phyloP scores from a whole-genome alignment of 2,888 invertebrate genomes.

The Belgica antarctica region DNA sequence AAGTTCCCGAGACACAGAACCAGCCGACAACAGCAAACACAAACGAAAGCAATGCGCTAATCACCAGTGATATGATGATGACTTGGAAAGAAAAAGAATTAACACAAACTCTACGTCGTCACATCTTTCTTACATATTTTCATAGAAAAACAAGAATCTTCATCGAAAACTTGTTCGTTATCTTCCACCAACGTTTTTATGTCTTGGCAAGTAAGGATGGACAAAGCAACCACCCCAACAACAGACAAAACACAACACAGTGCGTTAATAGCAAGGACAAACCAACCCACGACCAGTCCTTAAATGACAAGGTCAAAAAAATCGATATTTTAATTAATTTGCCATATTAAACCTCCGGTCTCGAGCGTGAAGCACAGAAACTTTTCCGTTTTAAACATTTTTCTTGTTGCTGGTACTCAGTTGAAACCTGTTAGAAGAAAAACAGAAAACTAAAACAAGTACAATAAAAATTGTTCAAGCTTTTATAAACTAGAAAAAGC shows the following conservation, averaged over 20 bases:
- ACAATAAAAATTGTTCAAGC: no score
- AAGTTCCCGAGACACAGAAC: not conserved
- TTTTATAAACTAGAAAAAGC: no score
- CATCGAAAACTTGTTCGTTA: no score
- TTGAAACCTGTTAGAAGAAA: no score
- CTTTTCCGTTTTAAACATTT: not conserved
- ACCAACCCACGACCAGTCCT: not conserved
- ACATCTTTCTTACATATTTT: not conserved
- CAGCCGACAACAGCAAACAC: not conserved
- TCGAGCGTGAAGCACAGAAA: not conserved
- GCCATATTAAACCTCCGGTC: slow-evolving; percentile 3
- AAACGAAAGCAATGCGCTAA: not conserved
- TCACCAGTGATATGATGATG: not conserved
- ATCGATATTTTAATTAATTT: no score
- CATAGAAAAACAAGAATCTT: not conserved
- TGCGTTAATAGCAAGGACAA: not conserved
- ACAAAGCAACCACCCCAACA: not conserved
- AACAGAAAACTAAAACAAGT: no score
- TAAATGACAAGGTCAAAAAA: no score
- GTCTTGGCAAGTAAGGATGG: not conserved
- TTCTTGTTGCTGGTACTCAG: no score
- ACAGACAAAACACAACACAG: not conserved
- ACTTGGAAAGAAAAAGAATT: not conserved
- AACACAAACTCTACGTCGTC: no score
- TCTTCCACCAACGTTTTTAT: not conserved